phyloP scores from a whole-genome alignment of 2,113 vertebrate species.

The Sialia sialis region DNA sequence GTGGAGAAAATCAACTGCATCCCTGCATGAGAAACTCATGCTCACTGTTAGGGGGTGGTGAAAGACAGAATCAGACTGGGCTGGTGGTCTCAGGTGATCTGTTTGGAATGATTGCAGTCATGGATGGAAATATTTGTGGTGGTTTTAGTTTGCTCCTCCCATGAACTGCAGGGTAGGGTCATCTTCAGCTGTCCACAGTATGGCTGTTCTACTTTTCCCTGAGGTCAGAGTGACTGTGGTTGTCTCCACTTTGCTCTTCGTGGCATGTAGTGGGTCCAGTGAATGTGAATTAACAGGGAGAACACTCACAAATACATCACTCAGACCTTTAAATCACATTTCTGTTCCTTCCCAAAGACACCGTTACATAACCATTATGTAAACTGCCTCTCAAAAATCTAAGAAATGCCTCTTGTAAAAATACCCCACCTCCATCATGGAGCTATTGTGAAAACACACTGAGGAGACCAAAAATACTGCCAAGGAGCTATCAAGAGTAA shows the following conservation, averaged over 20 bases:
- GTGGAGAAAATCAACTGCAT: not conserved
- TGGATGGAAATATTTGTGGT: not conserved
- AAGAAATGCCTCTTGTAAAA: slow-evolving; percentile 26
- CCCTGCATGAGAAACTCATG: not conserved
- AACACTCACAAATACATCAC: not conserved
- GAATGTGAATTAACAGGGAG: not conserved
- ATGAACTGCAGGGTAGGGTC: not conserved
- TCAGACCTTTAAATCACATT: not conserved
- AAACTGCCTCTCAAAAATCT: slow-evolving; percentile 22
- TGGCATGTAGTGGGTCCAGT: not conserved
- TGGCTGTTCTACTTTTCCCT: not conserved
- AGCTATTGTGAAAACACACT: slow-evolving; percentile 34
- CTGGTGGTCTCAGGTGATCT: not conserved
- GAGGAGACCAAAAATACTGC: slow-evolving; percentile 14
- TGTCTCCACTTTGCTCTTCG: not conserved
- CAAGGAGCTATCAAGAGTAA: slow-evolving; percentile 16
- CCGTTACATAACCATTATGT: not conserved
- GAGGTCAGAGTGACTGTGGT: not conserved
- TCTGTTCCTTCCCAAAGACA: not conserved
- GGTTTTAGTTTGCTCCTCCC: not conserved
- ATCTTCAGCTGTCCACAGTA: not conserved
- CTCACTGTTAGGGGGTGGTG: not conserved
- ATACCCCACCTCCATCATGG: not conserved
- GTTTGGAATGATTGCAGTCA: not conserved
- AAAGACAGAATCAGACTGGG: not conserved